These are phyloP conservation scores for Agapornis roseicollis DNA, from an alignment of 2,113 vertebrate genomes.

Conservation along the genomic window DNA sequence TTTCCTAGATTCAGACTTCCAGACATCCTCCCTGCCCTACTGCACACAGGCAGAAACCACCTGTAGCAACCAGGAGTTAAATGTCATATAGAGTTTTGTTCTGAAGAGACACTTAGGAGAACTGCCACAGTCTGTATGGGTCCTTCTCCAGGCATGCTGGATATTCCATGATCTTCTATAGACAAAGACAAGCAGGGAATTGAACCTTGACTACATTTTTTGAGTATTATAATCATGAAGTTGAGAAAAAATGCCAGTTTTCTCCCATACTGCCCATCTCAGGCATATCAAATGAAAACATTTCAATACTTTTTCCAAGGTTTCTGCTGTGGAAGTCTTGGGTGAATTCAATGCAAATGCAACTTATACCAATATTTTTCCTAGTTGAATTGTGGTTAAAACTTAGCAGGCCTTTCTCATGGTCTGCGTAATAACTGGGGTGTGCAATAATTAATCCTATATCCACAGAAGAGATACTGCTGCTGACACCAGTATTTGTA, in stretches of 20 bases:
- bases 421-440: accelerated
- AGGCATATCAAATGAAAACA: background rate
- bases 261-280: background rate
- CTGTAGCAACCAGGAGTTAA: background rate
- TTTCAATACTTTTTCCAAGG: background rate
- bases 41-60: accelerated
- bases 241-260: background rate
- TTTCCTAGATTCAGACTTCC: background rate
- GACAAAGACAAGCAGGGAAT: background rate
- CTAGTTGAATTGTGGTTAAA: background rate
- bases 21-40: background rate
- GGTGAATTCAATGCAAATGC: background rate
- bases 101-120: background rate
- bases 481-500: background rate
- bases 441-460: background rate
- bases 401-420: background rate
- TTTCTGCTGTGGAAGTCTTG: background rate
- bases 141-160: background rate
- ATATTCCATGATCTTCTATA: background rate
- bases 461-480: background rate
- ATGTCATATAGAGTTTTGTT: background rate
- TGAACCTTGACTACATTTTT: background rate
- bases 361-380: background rate
- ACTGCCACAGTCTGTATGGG: background rate
- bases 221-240: background rate